Percentiles rank a stretch among this genome's conserved stretches.
Evolutionary conservation across 2,113 vertebrate species (phyloP).

Genomic region (Sander lucioperca): DNA sequence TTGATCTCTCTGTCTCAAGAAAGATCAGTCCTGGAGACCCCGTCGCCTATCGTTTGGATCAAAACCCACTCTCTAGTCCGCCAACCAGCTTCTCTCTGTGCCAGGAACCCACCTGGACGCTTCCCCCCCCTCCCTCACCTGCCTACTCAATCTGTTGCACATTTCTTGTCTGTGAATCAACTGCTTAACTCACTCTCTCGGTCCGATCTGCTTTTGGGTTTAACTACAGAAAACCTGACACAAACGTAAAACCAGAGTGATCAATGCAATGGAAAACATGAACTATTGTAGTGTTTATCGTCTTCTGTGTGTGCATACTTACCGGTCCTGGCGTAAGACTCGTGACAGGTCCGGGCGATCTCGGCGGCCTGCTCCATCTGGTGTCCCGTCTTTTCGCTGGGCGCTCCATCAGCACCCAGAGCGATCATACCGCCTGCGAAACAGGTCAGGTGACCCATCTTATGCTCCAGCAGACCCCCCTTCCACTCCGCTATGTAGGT

Average conservation of each 20-base stretch:
- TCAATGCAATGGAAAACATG: not conserved
- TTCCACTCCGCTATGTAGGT: conserved; percentile 99
- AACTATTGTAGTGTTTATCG: not conserved
- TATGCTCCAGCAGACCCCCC: conserved; percentile 96
- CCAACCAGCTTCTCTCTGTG: too few species aligned
- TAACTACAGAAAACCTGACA: too few species aligned
- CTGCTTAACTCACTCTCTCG: too few species aligned
- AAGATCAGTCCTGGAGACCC: too few species aligned
- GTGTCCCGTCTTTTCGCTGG: conserved; percentile 89
- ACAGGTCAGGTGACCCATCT: conserved; percentile 99
- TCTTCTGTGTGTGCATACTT: conserved; percentile 48
- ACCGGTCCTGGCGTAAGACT: conserved; percentile 96
- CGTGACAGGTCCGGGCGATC: conserved; percentile 96
- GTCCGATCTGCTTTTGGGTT: too few species aligned
- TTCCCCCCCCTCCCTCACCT: too few species aligned
- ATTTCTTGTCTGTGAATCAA: too few species aligned
- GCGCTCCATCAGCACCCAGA: conserved; percentile 93
- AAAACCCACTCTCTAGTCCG: too few species aligned
- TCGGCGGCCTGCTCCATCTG: conserved; percentile 96
- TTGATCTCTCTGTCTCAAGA: too few species aligned
- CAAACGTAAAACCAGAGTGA: not conserved
- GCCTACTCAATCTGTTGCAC: too few species aligned
- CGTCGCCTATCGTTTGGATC: too few species aligned
- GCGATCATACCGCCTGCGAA: conserved; percentile 99
- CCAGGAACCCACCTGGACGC: too few species aligned